Conservation (phyloP, 2,113 vertebrate species). For the Malurus alboscapulatus region DNA sequence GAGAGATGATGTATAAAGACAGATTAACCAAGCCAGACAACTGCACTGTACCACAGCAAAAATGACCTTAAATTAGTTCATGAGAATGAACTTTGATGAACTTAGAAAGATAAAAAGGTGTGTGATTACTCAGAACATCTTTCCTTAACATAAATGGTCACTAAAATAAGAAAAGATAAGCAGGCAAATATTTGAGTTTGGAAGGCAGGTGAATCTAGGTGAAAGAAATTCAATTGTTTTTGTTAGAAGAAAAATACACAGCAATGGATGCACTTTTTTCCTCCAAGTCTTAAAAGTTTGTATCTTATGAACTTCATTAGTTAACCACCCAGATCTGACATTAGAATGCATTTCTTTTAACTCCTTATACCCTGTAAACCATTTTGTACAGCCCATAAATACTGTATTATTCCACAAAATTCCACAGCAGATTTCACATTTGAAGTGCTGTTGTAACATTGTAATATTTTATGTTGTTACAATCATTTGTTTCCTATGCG, state of each 20-base stretch:
- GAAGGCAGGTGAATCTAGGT: neutral
- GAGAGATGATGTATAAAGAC: neutral
- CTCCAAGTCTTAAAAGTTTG: neutral
- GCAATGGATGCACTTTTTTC: neutral
- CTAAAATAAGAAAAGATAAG: neutral
- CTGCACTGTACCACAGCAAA: neutral
- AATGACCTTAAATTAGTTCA: neutral
- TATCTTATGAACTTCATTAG: neutral
- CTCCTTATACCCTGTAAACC: neutral
- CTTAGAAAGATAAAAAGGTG: neutral
- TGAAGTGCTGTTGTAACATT: neutral
- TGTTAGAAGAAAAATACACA: neutral
- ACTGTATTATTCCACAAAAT: neutral
- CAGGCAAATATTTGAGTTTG: neutral
- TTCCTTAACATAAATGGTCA: neutral
- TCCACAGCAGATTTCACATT: neutral
- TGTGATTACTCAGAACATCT: neutral
- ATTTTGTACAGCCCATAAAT: neutral
- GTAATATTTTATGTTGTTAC: neutral
- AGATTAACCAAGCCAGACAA: neutral
- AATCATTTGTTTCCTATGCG: neutral
- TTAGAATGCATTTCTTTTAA: neutral
- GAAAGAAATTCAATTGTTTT: neutral
- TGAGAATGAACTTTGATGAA: constrained; percentile 8
- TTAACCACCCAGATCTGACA: neutral